These are phyloP conservation scores for Mythimna lalbum DNA, from an alignment of 2,888 invertebrate species.

Conservation along the genomic window DNA sequence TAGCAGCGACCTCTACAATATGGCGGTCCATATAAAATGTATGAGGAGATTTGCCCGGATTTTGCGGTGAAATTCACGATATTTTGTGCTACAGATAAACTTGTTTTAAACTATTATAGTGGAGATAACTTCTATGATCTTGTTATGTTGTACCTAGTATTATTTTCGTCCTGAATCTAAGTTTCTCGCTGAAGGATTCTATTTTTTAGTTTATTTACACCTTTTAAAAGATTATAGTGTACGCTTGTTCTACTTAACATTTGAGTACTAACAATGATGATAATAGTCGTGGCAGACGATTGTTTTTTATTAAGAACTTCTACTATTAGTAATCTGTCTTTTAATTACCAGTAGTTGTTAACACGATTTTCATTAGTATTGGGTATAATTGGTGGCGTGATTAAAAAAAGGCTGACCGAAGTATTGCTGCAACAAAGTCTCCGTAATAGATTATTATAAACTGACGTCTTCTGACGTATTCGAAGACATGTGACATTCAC, in stretches of 20 bases:
- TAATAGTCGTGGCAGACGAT: no score
- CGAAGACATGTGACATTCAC: no score
- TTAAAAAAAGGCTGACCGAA: no score
- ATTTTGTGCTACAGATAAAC: constrained; percentile 9
- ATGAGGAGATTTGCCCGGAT: constrained; percentile 42
- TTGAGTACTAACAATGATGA: no score
- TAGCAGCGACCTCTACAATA: constrained; percentile 7
- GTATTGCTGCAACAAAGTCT: not conserved
- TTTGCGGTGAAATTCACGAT: constrained; percentile 26
- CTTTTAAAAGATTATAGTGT: not conserved
- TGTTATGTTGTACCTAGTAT: not conserved
- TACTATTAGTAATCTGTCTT: no score
- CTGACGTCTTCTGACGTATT: no score
- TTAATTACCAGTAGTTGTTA: no score
- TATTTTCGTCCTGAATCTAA: not conserved
- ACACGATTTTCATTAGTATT: no score
- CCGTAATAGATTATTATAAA: not conserved
- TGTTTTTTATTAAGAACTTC: no score
- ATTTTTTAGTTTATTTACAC: not conserved
- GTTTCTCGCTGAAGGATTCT: not conserved
- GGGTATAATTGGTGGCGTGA: no score
- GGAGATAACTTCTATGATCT: constrained; percentile 18
- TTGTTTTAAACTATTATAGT: constrained; percentile 10
- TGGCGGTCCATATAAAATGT: constrained; percentile 49
- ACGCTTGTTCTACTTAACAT: no score